Percentiles rank a stretch among this genome's conserved stretches.
phyloP scores from a whole-genome alignment of 2,888 invertebrate genomes.

The Chaitophorus viminalis region DNA sequence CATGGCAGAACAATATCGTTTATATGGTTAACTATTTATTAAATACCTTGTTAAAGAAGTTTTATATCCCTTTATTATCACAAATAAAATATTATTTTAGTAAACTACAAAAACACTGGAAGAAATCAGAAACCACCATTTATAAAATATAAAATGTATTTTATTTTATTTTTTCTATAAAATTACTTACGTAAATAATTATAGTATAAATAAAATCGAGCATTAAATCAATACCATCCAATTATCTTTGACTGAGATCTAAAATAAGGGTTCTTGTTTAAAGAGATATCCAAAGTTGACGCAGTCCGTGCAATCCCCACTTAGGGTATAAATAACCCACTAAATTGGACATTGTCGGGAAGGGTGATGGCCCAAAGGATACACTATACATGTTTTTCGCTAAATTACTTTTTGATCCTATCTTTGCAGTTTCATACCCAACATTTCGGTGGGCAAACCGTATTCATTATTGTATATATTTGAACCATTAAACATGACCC shows the following conservation, averaged over 20 bases:
- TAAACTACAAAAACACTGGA: not conserved
- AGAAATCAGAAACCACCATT: not conserved
- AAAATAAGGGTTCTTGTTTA: conserved; percentile 44
- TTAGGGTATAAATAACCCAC: conserved; percentile 59
- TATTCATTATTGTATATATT: conserved; percentile 39
- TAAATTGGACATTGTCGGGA: conserved; percentile 42
- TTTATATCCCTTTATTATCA: too few relatives aligned
- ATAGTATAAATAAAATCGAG: not conserved
- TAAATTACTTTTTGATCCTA: conserved; percentile 61
- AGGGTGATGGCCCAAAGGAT: conserved; percentile 54
- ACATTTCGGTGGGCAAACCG: conserved; percentile 30
- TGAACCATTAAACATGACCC: conserved; percentile 46
- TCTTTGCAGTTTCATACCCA: conserved; percentile 27
- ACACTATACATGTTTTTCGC: conserved; percentile 54
- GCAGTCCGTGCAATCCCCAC: conserved; percentile 38
- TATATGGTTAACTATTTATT: too few relatives aligned
- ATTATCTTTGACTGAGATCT: conserved; percentile 19
- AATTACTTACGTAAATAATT: not conserved
- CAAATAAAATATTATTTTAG: not conserved
- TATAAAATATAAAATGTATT: too few relatives aligned
- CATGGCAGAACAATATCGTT: too few relatives aligned
- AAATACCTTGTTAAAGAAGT: too few relatives aligned
- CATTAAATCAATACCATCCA: conserved; percentile 30
- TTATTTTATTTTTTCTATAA: not conserved
- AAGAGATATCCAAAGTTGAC: conserved; percentile 58